phyloP scores from a whole-genome alignment of 1,140 invertebrate genomes.

The Polypedilum pembai region DNA sequence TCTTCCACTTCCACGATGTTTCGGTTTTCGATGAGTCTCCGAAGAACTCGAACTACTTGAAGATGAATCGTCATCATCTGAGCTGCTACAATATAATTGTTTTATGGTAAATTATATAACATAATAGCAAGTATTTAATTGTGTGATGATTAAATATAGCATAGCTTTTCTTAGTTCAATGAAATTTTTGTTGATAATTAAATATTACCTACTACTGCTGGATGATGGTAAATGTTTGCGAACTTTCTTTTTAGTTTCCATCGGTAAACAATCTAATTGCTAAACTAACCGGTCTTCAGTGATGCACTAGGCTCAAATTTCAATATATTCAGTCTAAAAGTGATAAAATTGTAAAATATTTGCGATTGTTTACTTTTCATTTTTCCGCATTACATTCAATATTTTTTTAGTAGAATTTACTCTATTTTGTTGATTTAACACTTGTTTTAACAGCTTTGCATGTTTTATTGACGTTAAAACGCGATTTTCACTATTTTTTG shows the following conservation, averaged over 20 bases:
- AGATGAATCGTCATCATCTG: conserved; percentile 17
- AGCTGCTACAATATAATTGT: background rate
- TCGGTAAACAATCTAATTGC: background rate
- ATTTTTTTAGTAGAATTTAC: background rate
- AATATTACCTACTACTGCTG: background rate
- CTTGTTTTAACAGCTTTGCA: background rate
- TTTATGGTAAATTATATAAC: background rate
- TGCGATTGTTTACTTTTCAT: background rate
- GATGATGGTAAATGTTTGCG: background rate
- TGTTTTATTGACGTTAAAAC: background rate
- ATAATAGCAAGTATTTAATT: too few relatives aligned
- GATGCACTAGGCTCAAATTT: background rate
- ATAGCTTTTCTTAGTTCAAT: background rate
- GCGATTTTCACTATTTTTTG: background rate
- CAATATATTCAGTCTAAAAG: conserved; percentile 25
- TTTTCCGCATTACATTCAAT: background rate
- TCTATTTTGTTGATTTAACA: background rate
- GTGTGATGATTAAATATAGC: too few relatives aligned
- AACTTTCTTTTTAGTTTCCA: conserved; percentile 23
- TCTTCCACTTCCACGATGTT: background rate
- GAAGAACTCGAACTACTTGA: conserved; percentile 12
- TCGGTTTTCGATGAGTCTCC: background rate
- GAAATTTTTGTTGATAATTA: background rate
- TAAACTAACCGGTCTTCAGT: conserved; percentile 7
- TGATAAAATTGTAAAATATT: conserved; percentile 20